Evolutionary conservation across 2,888 invertebrate species (phyloP).

Genomic region (Cetonia aurata): DNA sequence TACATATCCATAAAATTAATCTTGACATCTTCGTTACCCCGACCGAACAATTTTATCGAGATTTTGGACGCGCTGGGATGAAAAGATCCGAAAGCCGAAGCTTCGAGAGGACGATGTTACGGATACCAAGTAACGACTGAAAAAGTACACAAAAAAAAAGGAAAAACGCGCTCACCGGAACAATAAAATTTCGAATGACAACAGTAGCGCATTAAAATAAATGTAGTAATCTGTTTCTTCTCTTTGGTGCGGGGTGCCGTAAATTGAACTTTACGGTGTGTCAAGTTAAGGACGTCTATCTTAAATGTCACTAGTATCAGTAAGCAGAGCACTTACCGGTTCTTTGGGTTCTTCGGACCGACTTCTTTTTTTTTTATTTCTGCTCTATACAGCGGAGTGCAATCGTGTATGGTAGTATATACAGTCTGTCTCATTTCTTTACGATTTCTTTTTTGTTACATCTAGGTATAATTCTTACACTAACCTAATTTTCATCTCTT

Average conservation of each 20-base stretch:
- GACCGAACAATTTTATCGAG: slow-evolving; percentile 40
- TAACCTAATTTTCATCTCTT: too few species aligned
- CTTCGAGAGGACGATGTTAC: slow-evolving; percentile 26
- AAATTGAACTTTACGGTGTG: slow-evolving; percentile 48
- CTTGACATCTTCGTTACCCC: slow-evolving; percentile 45
- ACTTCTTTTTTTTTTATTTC: neutral
- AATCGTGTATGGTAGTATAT: too few species aligned
- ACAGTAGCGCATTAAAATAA: slow-evolving; percentile 59
- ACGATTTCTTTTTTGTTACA: too few species aligned
- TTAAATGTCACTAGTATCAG: slow-evolving; percentile 47
- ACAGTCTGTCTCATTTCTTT: too few species aligned
- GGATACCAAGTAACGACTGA: slow-evolving; percentile 43
- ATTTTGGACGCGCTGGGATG: slow-evolving; percentile 17
- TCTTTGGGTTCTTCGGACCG: slow-evolving; percentile 44
- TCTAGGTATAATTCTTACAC: too few species aligned
- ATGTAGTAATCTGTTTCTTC: slow-evolving; percentile 53
- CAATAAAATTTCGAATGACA: slow-evolving; percentile 58
- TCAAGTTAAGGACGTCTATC: slow-evolving; percentile 41
- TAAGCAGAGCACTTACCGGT: slow-evolving; percentile 50
- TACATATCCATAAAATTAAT: slow-evolving; percentile 37
- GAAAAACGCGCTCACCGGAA: slow-evolving; percentile 50
- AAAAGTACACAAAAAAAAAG: slow-evolving; percentile 43
- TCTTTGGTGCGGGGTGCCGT: slow-evolving; percentile 35
- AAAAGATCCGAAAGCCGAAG: slow-evolving; percentile 35
- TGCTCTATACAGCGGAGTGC: neutral